phyloP scores from a whole-genome alignment of 2,113 vertebrate species.

The Serinus canaria region DNA sequence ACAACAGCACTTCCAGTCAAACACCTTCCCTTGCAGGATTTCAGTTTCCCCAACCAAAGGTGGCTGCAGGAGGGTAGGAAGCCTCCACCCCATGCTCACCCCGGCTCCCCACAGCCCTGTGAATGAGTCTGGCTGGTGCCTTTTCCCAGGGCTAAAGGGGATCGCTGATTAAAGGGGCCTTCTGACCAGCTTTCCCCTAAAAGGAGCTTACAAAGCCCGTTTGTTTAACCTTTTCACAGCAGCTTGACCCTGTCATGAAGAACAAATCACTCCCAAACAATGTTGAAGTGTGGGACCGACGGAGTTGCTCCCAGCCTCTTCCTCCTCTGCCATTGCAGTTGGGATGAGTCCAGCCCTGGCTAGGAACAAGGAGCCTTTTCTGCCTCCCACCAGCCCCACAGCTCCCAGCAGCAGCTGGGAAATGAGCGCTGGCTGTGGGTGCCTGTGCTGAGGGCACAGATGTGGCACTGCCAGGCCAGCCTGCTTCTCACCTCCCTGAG shows the following conservation, averaged over 20 bases:
- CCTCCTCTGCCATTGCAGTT: background rate
- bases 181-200: conserved; percentile 65
- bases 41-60: background rate
- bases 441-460: background rate
- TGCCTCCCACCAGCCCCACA: background rate
- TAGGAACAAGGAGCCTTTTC: background rate
- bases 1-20: conserved; percentile 11
- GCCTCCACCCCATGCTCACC: background rate
- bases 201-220: conserved; percentile 77
- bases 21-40: background rate
- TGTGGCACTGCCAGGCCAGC: background rate
- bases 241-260: conserved; percentile 90
- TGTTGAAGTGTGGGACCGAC: conserved; percentile 35
- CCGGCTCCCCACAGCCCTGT: background rate
- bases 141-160: conserved; percentile 52
- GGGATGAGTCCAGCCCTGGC: background rate
- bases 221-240: conserved; percentile 93
- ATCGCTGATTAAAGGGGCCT: conserved; percentile 58
- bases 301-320: background rate
- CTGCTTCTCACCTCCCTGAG: background rate
- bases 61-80: background rate
- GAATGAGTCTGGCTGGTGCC: conserved; percentile 1
- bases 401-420: background rate
- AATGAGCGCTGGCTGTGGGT: rapidly evolving
- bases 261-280: conserved; percentile 80